Percentiles rank a stretch among this genome's conserved stretches.
These are phyloP conservation scores for Morelia viridis DNA, from an alignment of 2,797 vertebrate species.

Conservation along the genomic window DNA sequence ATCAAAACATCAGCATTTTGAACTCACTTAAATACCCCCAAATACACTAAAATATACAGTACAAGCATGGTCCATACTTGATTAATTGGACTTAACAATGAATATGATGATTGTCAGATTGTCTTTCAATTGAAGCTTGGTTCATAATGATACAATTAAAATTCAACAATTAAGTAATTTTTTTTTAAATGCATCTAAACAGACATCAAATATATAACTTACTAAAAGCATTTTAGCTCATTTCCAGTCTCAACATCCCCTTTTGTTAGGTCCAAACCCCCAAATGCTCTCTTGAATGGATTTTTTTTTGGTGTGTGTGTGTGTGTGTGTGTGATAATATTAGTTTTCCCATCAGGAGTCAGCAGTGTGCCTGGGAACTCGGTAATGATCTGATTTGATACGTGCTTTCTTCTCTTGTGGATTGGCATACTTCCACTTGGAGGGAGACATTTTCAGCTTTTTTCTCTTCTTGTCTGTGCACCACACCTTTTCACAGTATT, in stretches of 20 bases:
- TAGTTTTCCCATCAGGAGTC: conserved; percentile 74
- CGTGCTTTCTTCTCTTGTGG: conserved; percentile 81
- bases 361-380: conserved; percentile 84
- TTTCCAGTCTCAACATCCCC: conserved; percentile 53
- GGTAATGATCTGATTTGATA: conserved; percentile 78
- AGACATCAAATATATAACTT: conserved; percentile 69
- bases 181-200: conserved; percentile 48
- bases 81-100: conserved; percentile 54
- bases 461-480: conserved; percentile 91
- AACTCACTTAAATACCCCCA: conserved; percentile 56
- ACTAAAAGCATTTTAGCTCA: conserved; percentile 43
- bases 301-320: background rate
- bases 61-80: conserved; percentile 34
- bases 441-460: conserved; percentile 83
- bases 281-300: conserved; percentile 28
- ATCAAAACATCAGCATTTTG: conserved; percentile 44
- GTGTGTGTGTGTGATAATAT: background rate
- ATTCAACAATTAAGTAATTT: conserved; percentile 49
- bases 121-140: conserved; percentile 51
- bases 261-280: conserved; percentile 51
- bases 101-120: conserved; percentile 51
- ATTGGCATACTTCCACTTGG: conserved; percentile 83
- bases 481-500: conserved; percentile 98
- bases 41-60: conserved; percentile 56
- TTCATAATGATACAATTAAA: conserved; percentile 37